These are phyloP conservation scores for Otus sunia DNA, from an alignment of 2,113 vertebrate species.

Conservation along the genomic window DNA sequence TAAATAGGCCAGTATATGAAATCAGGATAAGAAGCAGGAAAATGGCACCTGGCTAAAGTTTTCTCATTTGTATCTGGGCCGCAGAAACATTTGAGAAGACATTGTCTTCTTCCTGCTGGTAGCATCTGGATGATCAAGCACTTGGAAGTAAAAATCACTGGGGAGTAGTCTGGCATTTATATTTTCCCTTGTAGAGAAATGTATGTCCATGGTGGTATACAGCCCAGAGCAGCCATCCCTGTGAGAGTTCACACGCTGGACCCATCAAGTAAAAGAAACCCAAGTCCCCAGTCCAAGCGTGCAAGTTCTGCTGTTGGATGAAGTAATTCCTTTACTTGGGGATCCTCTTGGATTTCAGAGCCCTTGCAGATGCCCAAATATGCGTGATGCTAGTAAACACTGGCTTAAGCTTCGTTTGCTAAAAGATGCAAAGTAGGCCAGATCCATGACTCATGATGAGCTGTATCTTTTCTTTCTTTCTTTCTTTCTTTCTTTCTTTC, in stretches of 20 bases:
- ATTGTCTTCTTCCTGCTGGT: not conserved
- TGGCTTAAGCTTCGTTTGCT: not conserved
- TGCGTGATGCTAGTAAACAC: not conserved
- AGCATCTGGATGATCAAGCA: not conserved
- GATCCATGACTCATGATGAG: slow-evolving; percentile 14
- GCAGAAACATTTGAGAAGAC: not conserved
- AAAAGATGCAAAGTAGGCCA: not conserved
- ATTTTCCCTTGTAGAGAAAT: not conserved
- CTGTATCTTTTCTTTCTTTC: not conserved
- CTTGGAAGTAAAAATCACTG: not conserved
- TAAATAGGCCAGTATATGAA: not conserved
- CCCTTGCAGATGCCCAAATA: not conserved
- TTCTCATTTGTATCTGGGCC: not conserved
- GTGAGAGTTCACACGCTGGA: accelerated
- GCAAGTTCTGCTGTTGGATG: not conserved
- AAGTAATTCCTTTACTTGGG: not conserved
- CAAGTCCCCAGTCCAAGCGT: accelerated
- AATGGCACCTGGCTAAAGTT: not conserved
- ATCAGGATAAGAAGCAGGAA: not conserved
- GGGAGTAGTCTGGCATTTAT: not conserved
- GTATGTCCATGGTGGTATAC: not conserved
- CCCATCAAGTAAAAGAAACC: not conserved
- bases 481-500: not conserved
- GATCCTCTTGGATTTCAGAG: not conserved
- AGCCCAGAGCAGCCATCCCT: not conserved